A percentile compares a stretch with the other conserved stretches of the same genome.
Evolutionary conservation across 2,888 invertebrate genomes (phyloP).

Genomic region (Rosalia funebris): DNA sequence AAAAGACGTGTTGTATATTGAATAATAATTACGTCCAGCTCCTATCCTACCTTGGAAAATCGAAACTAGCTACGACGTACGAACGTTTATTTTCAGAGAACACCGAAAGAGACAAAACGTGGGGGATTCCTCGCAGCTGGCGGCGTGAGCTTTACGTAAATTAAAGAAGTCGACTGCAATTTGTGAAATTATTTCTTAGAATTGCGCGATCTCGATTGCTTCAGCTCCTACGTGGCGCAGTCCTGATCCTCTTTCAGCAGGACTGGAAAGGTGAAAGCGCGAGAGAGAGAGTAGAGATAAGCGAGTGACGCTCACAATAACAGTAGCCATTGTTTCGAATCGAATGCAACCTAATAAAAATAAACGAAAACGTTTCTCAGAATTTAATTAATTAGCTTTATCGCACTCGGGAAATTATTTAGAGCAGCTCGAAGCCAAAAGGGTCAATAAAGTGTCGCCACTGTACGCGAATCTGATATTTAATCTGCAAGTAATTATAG

Average conservation of each 20-base stretch:
- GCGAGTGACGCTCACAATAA: constrained; percentile 25
- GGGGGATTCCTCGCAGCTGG: no score
- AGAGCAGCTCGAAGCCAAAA: constrained; percentile 33
- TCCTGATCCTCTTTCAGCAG: not conserved
- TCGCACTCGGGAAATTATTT: constrained; percentile 51
- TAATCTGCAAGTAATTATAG: constrained; percentile 45
- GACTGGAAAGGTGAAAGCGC: not conserved
- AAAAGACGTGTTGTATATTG: constrained; percentile 65
- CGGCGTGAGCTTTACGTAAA: constrained; percentile 52
- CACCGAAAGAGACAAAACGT: not conserved
- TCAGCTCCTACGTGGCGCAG: constrained; percentile 2
- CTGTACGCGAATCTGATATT: constrained; percentile 40
- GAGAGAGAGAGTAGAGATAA: constrained; percentile 2
- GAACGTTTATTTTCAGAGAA: constrained; percentile 19
- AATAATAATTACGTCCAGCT: constrained; percentile 64
- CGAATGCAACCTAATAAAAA: constrained; percentile 40
- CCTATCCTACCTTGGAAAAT: constrained; percentile 50
- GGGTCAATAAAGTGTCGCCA: constrained; percentile 39
- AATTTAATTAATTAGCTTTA: constrained; percentile 60
- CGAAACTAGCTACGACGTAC: constrained; percentile 37
- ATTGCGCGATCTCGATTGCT: constrained; percentile 45
- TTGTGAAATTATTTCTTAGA: constrained; percentile 65
- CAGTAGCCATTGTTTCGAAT: constrained; percentile 41
- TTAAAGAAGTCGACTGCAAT: constrained; percentile 63
- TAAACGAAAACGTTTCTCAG: constrained; percentile 51